Base-by-base conservation (phyloP, 2,113 vertebrate genomes). In the Pachycephala philippinensis region DNA sequence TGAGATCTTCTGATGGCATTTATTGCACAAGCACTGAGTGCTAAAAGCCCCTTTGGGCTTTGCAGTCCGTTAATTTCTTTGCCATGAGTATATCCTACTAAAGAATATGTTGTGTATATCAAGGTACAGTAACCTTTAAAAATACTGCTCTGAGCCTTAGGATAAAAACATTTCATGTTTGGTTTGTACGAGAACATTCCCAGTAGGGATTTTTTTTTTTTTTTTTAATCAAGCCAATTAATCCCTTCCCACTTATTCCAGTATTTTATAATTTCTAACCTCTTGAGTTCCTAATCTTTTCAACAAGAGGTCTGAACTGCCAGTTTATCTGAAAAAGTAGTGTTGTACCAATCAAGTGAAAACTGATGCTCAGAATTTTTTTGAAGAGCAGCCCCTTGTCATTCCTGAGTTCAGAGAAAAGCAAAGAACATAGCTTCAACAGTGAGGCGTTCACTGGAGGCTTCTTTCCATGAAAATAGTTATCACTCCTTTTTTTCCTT, bases 391-490 rank as follows among this genome's bases (percentile, higher is more conserved):
- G 31, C 86, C 87, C 75, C 91, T 96, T 92, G 66, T 95, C 57
- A 10, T 89, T 89, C 74, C 81, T 30, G 61, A 93, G 68, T 89
- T 97, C 81, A 90, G 83, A 95, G 93, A 94, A 94, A 97, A 96
- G 60, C 86, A 97, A 92, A 94, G 95, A 96, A 61, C 54, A 44
- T 77, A 57, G 39, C 78, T 94, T 85, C 22, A 57, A 50, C 84
- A 84, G 49, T n/a, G 68, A 84, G 57, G 56, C 33, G 1, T 92
- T 96, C 95, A 92, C 89, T 96, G 66, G 87, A 97, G 95, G 93
- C 75, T 93, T 97, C 93, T 97, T 96, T 91, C 91, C 89, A 53
- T 95, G 87, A 94, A 97, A 97, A 97, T 78, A 97, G 93, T 96
- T 94, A 97, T 96, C 96, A 90, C 39, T 97, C 83, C 66, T 95